These are phyloP conservation scores for Spinibarbus caldwelli DNA, from an alignment of 2,797 vertebrate genomes.

Conservation along the genomic window DNA sequence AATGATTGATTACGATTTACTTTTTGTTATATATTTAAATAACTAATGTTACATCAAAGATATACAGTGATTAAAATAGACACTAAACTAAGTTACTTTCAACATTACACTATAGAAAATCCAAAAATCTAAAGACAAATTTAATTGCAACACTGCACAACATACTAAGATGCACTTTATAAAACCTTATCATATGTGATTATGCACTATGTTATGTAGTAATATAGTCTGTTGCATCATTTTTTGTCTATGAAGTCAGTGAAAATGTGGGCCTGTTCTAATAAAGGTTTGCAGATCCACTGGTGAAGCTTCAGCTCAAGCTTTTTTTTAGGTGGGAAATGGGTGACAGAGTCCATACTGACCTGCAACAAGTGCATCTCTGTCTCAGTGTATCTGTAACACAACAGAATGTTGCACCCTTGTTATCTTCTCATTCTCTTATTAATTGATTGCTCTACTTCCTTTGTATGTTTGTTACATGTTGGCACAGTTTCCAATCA, in stretches of 20 bases:
- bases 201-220: neutral
- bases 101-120: neutral
- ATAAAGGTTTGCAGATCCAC: neutral
- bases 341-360: neutral
- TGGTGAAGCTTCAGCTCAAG: neutral
- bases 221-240: neutral
- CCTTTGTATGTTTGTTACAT: constrained; percentile 10
- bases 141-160: neutral
- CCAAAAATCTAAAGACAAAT: neutral
- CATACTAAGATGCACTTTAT: neutral
- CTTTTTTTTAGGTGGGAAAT: neutral
- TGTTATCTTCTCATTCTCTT: neutral
- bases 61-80: neutral
- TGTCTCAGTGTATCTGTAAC: neutral
- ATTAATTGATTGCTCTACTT: constrained; percentile 25
- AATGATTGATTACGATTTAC: neutral
- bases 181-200: neutral
- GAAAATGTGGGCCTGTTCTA: neutral
- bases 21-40: neutral
- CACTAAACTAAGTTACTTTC: neutral
- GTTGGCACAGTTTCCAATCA: constrained; percentile 7
- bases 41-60: neutral
- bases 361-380: neutral
- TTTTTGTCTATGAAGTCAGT: neutral
- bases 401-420: neutral